Conservation (phyloP, 1,140 invertebrate species). For the Glossosoma conforme region DNA sequence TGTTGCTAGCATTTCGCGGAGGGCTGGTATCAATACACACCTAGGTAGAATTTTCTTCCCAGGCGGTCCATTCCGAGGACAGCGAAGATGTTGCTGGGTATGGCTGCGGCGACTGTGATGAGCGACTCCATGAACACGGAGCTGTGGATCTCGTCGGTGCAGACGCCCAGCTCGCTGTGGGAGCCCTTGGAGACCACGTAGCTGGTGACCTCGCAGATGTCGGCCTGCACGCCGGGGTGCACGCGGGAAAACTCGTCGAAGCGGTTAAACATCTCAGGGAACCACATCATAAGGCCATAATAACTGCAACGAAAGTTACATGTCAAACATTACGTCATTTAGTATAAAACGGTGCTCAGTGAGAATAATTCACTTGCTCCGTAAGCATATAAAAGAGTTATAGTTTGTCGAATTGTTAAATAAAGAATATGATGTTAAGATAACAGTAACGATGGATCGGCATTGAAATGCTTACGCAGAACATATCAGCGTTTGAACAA, state of each 20-base stretch:
- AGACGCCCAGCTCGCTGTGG: constrained; percentile 54
- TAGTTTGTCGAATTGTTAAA: no score
- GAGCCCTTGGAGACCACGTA: constrained; percentile 65
- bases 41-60: constrained; percentile 83
- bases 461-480: no score
- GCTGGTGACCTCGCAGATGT: constrained; percentile 70
- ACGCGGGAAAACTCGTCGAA: constrained; percentile 70
- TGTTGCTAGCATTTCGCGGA: no score
- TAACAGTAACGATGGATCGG: no score
- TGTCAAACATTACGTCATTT: no score
- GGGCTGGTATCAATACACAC: no score
- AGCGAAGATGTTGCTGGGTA: constrained; percentile 79
- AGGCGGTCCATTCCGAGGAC: constrained; percentile 70
- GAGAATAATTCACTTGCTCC: no score
- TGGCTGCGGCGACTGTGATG: constrained; percentile 77
- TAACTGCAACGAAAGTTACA: constrained; percentile 58
- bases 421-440: no score
- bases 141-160: constrained; percentile 65
- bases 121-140: constrained; percentile 80
- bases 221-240: constrained; percentile 56
- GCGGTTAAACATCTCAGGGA: constrained; percentile 82
- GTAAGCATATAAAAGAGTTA: no score
- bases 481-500: no score
- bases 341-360: no score
- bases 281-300: constrained; percentile 89